Base-by-base conservation (phyloP, 2,888 invertebrate species). In the Pedicia rivosa region DNA sequence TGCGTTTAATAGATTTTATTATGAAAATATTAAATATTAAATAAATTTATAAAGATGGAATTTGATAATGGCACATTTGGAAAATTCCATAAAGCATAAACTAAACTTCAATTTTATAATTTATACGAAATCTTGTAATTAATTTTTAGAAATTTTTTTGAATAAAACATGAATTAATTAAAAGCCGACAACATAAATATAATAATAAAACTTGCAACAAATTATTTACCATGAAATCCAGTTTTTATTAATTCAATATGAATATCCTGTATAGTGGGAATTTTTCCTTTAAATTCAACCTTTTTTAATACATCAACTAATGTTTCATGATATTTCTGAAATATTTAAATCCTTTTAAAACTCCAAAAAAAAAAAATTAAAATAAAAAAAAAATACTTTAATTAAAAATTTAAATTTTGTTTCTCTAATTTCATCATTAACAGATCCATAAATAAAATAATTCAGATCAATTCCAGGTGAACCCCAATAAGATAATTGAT, bases 391-490 rank as follows among this genome's bases (percentile, higher is more conserved):
- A 3, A 7, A 10, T 24, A 24, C 24, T 24, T 24, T 24, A n/a
- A 33, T 46, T 19, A 61, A 51, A 37, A 47, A 56, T 30, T 59
- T 58, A 5, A 51, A 52, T 44, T 56, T 55, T 3, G 55, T 49
- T 36, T 55, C 55, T 5, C 59, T 53, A 0, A 59, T 52, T 41
- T 57, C 56, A 39, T 59, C 59, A 40, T 56, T 56, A 4, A 60
- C 24, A 0, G 59, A 58, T 8, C 58, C 58, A 39, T 48, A 59
- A 0, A 61, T 33, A 14, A 59, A 52, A 33, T 59, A 59, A 43
- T 54, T 56, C 0, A 61, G 44, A 41, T 61, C 60, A n/a, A 57
- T 51, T 3, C 57, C 55, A 3, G 57, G 57, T 3, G 57, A 58
- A 2, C 59, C 59, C 40, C 52, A 57, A 41, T 56, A 58, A 2